Evolutionary conservation across 1,140 invertebrate species (phyloP).

Genomic region (Atta colombica): DNA sequence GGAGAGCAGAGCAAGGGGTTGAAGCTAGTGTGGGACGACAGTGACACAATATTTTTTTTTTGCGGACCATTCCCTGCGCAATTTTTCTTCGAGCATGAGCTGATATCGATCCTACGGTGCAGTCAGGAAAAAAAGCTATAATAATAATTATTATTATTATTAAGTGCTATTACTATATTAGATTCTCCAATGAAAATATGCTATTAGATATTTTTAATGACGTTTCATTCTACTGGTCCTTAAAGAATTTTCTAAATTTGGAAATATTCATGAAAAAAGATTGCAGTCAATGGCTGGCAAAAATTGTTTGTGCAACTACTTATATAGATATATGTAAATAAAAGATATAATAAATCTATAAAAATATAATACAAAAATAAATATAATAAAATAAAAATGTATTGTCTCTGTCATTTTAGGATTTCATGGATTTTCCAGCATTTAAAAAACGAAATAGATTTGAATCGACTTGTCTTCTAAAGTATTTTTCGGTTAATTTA

Average conservation of each 20-base stretch:
- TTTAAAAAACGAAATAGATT: background rate
- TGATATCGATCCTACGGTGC: slow-evolving; percentile 34
- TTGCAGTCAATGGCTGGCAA: background rate
- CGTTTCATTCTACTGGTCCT: background rate
- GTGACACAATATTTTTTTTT: slow-evolving; percentile 36
- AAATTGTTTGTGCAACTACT: background rate
- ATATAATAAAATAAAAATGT: background rate
- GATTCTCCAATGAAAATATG: background rate
- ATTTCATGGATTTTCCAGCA: background rate
- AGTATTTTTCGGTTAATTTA: slow-evolving; percentile 19
- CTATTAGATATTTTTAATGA: background rate
- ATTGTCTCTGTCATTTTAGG: no score
- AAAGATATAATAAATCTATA: background rate
- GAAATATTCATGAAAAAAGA: background rate
- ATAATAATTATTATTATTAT: background rate
- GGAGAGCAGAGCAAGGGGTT: slow-evolving; percentile 36
- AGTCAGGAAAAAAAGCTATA: slow-evolving; percentile 1
- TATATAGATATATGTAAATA: background rate
- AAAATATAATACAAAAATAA: no score
- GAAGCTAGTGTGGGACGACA: slow-evolving; percentile 26
- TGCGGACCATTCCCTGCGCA: slow-evolving; percentile 17
- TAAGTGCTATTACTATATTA: background rate
- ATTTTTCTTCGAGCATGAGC: slow-evolving; percentile 30
- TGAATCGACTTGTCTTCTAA: background rate
- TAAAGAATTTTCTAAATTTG: background rate